Percentiles rank a stretch among this genome's conserved stretches.
Evolutionary conservation across 2,113 vertebrate species (phyloP).

Genomic region (Miniopterus natalensis): DNA sequence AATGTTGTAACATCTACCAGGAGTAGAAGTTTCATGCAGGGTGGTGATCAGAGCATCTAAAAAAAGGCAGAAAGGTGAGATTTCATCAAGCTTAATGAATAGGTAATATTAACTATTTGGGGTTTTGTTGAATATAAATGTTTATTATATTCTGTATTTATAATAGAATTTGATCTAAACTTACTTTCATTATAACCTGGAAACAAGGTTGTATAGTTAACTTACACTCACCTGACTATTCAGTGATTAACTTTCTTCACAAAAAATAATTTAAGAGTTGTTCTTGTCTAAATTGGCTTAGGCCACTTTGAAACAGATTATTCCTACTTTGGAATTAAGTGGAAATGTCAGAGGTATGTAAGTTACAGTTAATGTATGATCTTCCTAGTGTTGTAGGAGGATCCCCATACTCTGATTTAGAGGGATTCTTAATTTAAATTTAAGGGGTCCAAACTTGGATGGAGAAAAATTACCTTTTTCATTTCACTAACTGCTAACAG

Average conservation of each 20-base stretch:
- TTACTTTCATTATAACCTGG: not conserved
- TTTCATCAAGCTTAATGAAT: not conserved
- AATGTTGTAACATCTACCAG: not conserved
- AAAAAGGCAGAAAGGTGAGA: not conserved
- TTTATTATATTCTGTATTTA: not conserved
- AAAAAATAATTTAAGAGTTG: not conserved
- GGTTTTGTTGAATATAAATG: not conserved
- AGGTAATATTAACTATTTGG: not conserved
- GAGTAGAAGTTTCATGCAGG: not conserved
- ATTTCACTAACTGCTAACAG: not conserved
- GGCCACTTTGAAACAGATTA: not conserved
- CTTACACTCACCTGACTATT: not conserved
- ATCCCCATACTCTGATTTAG: not conserved
- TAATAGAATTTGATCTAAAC: not conserved
- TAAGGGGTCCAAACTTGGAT: not conserved
- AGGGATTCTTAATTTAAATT: not conserved
- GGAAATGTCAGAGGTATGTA: not conserved
- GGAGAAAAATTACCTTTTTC: slow-evolving; percentile 20
- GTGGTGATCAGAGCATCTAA: not conserved
- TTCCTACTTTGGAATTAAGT: not conserved
- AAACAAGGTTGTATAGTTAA: not conserved
- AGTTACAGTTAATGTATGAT: not conserved
- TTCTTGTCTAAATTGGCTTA: not conserved
- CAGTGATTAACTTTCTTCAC: not conserved
- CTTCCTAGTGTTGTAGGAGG: not conserved